Base-by-base conservation (phyloP, 2,797 vertebrate genomes). In the Alosa sapidissima region DNA sequence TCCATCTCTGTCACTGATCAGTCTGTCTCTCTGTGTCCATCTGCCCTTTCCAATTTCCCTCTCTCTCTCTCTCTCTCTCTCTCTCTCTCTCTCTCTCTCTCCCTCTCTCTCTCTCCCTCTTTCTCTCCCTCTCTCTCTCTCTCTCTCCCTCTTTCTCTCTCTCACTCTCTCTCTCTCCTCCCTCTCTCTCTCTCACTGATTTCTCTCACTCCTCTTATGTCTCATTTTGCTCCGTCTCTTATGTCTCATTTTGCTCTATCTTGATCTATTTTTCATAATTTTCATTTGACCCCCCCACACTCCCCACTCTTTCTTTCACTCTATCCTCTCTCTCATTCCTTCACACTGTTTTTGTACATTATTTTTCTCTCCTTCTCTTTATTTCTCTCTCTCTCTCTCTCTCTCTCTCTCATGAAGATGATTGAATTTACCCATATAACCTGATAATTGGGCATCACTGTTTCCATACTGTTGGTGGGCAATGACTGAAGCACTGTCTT, bases 401-500 rank as follows among this genome's bases (percentile, higher is more conserved):
- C 81, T 52, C 36, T 58, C 62, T 62, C 41, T 52, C 62, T 8
- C 36, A 45, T 75, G 36, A 75, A 75, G 65, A 89, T 81, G 65
- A 89, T 81, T 83, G 68, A 83, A 84, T 84, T 83, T 52, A 72
- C 81, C 82, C 52, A 36, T n/a, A 36, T 33, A 6, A 6, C 14
- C 54, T 11, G 84, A 7, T 9, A 6, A 82, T 1, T 47, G 54
- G 78, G 36, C 58, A 81, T 48, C 58, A 83, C 81, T 85, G 82
- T 87, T 86, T 87, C 81, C 83, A 87, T 54, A 62, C 81, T 83
- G 36, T 82, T 3, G 68, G 83, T 3, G 33, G 33, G 84, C 82
- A 85, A 89, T 13, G 52, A 81, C 58, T 75, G 58, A 84, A 85
- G 24, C 54, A 28, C 88, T 81, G 82, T 41, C 68, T 75, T 11